These are phyloP conservation scores for Corapipo altera DNA, from an alignment of 2,113 vertebrate genomes.

Conservation along the genomic window DNA sequence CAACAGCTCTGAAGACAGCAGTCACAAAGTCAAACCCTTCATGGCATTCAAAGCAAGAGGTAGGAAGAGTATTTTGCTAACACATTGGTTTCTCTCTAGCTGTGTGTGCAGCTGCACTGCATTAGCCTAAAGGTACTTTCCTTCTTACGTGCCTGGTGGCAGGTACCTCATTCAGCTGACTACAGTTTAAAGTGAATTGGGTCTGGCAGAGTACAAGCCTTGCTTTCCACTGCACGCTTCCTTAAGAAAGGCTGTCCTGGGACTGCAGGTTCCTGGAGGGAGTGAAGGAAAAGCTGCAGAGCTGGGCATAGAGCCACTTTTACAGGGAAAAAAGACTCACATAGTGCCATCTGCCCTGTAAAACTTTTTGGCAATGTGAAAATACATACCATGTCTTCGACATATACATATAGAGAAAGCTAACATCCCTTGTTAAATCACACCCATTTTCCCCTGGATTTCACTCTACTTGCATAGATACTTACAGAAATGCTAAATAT, in stretches of 20 bases:
- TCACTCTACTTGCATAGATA: background rate
- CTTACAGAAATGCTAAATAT: background rate
- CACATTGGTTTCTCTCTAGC: background rate
- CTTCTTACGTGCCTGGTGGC: background rate
- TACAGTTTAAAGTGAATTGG: background rate
- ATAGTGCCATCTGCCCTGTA: conserved; percentile 18
- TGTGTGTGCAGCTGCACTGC: background rate
- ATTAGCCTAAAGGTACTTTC: background rate
- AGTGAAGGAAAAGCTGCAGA: conserved; percentile 10
- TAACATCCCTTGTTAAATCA: background rate
- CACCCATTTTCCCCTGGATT: background rate
- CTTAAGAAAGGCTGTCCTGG: background rate
- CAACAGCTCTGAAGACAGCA: background rate
- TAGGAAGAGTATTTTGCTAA: background rate
- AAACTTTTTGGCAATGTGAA: conserved; percentile 6
- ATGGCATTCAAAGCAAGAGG: background rate
- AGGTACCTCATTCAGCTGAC: background rate
- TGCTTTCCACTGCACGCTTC: background rate
- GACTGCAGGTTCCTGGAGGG: background rate
- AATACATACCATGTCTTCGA: background rate
- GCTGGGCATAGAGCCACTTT: background rate
- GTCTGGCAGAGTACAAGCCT: background rate
- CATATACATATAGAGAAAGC: background rate
- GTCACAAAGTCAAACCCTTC: background rate
- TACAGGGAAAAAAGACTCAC: background rate